Conservation (phyloP, 2,888 invertebrate species). For the Lapara coniferarum region DNA sequence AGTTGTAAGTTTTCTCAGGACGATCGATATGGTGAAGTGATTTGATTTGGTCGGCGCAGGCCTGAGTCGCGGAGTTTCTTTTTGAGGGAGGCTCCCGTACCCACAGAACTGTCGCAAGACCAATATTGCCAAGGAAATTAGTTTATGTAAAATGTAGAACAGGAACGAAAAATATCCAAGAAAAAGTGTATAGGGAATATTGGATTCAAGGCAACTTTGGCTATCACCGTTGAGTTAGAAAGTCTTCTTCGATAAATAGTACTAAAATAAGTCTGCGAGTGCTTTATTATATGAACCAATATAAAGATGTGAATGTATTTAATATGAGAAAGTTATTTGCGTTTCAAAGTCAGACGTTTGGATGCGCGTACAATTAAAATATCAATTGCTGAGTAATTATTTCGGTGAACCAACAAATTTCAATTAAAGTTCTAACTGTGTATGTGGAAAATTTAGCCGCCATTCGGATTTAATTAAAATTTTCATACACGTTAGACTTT, state of each 20-base stretch:
- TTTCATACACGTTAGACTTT: constrained; percentile 48
- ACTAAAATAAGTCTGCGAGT: constrained; percentile 46
- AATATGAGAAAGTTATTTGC: constrained; percentile 29
- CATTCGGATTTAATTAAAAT: constrained; percentile 60
- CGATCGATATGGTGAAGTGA: constrained; percentile 80
- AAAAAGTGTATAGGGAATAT: constrained; percentile 74
- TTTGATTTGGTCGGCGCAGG: constrained; percentile 79
- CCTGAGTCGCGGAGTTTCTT: constrained; percentile 72
- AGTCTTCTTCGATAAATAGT: constrained; percentile 60
- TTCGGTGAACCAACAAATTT: constrained; percentile 59
- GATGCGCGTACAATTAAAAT: constrained; percentile 60
- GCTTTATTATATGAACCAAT: constrained; percentile 29
- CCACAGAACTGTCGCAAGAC: constrained; percentile 80
- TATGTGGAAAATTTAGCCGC: constrained; percentile 54
- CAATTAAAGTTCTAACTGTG: constrained; percentile 44
- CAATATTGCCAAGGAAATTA: constrained; percentile 83
- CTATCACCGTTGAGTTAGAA: constrained; percentile 47
- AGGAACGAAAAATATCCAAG: constrained; percentile 76
- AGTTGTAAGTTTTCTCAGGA: constrained; percentile 72
- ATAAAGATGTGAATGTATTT: constrained; percentile 31
- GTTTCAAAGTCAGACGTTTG: constrained; percentile 41
- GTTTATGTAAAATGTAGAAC: constrained; percentile 83
- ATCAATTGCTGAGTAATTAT: constrained; percentile 60
- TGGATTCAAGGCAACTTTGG: constrained; percentile 73
- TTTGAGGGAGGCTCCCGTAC: constrained; percentile 74